These are phyloP conservation scores for Gymnoscopelus braueri DNA, from an alignment of 2,797 vertebrate genomes.

Conservation along the genomic window DNA sequence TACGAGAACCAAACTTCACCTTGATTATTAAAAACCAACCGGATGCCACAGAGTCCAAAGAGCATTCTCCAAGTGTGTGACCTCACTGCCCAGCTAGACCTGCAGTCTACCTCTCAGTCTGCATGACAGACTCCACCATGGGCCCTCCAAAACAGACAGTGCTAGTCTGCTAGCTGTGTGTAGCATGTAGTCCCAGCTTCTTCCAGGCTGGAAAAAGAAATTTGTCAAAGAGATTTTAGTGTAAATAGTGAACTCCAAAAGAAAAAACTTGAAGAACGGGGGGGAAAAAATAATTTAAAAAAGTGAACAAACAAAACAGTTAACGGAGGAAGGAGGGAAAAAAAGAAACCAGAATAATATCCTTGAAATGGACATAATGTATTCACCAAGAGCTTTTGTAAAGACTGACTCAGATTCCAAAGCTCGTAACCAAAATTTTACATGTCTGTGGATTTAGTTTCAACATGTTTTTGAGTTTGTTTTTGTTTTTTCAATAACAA, in stretches of 20 bases:
- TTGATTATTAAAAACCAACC: constrained; percentile 67
- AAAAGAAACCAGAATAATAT: constrained; percentile 83
- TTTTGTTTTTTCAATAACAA: constrained; percentile 81
- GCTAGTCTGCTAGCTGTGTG: constrained; percentile 89
- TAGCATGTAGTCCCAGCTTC: constrained; percentile 93
- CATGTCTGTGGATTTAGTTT: constrained; percentile 96
- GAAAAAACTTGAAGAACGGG: constrained; percentile 85
- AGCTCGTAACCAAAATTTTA: constrained; percentile 99
- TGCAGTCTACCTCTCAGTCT: constrained; percentile 99
- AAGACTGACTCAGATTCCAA: constrained; percentile 99
- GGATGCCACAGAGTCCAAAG: constrained; percentile 99
- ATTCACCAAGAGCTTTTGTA: constrained; percentile 89
- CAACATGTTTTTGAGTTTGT: constrained; percentile 84
- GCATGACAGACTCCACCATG: constrained; percentile 90
- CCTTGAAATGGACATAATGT: constrained; percentile 90
- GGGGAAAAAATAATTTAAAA: constrained; percentile 39
- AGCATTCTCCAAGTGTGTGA: constrained; percentile 99
- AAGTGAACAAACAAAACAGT: constrained; percentile 69
- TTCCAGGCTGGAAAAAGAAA: constrained; percentile 82
- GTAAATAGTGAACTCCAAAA: constrained; percentile 79
- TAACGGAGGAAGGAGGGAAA: constrained; percentile 61
- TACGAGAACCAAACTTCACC: constrained; percentile 77
- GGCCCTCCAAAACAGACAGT: constrained; percentile 89
- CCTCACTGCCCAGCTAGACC: constrained; percentile 98
- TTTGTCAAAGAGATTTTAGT: constrained; percentile 82